phyloP scores from a whole-genome alignment of 1,140 invertebrate species.

The Cotesia typhae region DNA sequence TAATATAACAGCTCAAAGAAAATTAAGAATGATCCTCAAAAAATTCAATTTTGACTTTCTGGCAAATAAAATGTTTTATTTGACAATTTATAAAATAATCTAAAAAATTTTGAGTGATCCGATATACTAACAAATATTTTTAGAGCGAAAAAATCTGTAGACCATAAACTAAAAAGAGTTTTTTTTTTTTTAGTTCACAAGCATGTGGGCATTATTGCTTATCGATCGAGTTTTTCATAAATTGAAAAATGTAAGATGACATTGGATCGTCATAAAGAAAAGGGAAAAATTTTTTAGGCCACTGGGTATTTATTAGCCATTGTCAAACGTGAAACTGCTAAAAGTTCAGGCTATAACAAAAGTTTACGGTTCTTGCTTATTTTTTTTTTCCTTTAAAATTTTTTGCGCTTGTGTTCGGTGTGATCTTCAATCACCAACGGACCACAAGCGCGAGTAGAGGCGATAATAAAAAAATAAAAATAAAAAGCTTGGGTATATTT shows the following conservation, averaged over 20 bases:
- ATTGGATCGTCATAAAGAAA: background rate
- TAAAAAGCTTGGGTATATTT: background rate
- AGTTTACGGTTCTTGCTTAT: background rate
- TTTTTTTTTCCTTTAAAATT: background rate
- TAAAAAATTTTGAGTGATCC: no score
- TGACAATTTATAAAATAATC: no score
- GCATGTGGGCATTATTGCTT: no score
- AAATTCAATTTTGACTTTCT: no score
- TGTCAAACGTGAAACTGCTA: background rate
- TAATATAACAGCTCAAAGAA: no score
- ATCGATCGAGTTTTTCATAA: background rate
- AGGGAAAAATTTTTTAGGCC: background rate
- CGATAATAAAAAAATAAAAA: conserved; percentile 4
- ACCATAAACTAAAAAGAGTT: no score
- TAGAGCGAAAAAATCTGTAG: no score
- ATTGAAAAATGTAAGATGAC: conserved; percentile 3
- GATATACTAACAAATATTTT: no score
- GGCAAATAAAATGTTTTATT: no score
- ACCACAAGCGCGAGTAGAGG: background rate
- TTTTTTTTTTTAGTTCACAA: no score
- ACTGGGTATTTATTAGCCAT: background rate
- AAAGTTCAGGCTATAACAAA: conserved; percentile 2
- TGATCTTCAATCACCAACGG: conserved; percentile 21
- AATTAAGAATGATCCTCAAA: no score
- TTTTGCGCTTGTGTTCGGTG: background rate